Conservation (phyloP, 2,113 vertebrate genomes). For the Eulemur rufifrons region DNA sequence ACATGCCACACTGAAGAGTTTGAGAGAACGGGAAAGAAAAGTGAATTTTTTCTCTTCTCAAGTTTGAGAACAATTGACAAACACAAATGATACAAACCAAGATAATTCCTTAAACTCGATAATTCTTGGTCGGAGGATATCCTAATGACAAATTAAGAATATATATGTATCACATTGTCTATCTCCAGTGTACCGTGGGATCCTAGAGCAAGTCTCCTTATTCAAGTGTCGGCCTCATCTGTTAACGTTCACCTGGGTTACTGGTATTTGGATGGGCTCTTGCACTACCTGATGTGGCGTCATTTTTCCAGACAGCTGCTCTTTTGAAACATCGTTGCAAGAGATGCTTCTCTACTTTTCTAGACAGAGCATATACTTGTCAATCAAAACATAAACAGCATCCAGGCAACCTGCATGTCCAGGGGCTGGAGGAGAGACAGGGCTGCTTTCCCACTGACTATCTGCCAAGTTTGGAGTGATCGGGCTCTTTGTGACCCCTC, state of each 20-base stretch:
- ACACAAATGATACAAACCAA: conserved; percentile 37
- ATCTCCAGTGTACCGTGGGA: conserved; percentile 18
- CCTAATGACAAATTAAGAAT: conserved; percentile 3
- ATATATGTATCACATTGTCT: not conserved
- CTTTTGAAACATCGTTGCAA: conserved; percentile 72
- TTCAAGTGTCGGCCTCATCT: conserved; percentile 59
- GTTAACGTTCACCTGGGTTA: conserved; percentile 59
- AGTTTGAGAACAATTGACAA: not conserved
- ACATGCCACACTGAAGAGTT: not conserved
- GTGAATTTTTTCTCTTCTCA: not conserved
- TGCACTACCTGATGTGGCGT: conserved; percentile 69
- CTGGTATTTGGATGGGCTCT: conserved; percentile 69
- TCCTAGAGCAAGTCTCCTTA: conserved; percentile 33
- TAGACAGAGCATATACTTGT: conserved; percentile 38
- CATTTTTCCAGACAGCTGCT: conserved; percentile 77
- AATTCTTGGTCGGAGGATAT: not conserved
- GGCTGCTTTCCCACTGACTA: not conserved
- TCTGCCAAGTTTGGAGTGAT: not conserved
- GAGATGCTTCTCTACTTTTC: conserved; percentile 61
- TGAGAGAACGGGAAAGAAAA: not conserved
- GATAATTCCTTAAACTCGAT: not conserved
- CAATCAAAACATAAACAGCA: conserved; percentile 59
- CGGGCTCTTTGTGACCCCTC: not conserved
- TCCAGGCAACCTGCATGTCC: not conserved
- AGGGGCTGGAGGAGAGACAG: not conserved